Percentiles rank a stretch among this genome's conserved stretches.
These are phyloP conservation scores for Nephrotoma appendiculata DNA, from an alignment of 2,888 invertebrate genomes.

Conservation along the genomic window DNA sequence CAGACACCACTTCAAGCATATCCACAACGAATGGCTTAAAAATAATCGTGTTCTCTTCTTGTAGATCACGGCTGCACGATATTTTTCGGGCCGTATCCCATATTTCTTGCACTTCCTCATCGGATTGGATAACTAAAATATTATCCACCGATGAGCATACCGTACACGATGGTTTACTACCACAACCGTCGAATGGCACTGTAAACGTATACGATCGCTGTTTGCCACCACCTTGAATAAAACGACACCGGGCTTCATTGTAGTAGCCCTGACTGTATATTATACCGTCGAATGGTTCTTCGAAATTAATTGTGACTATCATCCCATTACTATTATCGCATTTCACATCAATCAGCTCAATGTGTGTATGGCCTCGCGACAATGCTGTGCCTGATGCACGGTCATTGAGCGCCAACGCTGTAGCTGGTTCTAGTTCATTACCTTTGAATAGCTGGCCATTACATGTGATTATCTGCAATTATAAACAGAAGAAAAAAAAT, in stretches of 20 bases:
- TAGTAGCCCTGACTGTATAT: constrained; percentile 57
- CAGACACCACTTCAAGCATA: constrained; percentile 52
- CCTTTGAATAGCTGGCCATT: background rate
- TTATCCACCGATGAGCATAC: constrained; percentile 49
- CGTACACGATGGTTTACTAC: constrained; percentile 44
- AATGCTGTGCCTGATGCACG: background rate
- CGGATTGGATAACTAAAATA: constrained; percentile 50
- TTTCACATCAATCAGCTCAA: constrained; percentile 46
- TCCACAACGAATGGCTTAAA: constrained; percentile 48
- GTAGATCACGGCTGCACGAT: constrained; percentile 30
- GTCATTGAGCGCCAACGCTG: background rate
- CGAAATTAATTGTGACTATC: constrained; percentile 47
- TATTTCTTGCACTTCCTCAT: constrained; percentile 46
- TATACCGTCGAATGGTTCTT: constrained; percentile 49
- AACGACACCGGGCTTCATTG: constrained; percentile 52
- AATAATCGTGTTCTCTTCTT: constrained; percentile 28
- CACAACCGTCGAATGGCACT: constrained; percentile 48
- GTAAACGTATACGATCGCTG: constrained; percentile 43
- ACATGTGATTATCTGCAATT: background rate
- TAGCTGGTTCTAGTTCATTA: background rate
- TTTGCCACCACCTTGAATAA: constrained; percentile 43
- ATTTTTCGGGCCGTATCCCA: constrained; percentile 51
- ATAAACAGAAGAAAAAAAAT: background rate
- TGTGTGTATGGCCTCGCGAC: constrained; percentile 31
- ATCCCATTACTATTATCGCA: constrained; percentile 38